Conservation (phyloP, 2,888 invertebrate genomes). For the Craniophora ligustri region DNA sequence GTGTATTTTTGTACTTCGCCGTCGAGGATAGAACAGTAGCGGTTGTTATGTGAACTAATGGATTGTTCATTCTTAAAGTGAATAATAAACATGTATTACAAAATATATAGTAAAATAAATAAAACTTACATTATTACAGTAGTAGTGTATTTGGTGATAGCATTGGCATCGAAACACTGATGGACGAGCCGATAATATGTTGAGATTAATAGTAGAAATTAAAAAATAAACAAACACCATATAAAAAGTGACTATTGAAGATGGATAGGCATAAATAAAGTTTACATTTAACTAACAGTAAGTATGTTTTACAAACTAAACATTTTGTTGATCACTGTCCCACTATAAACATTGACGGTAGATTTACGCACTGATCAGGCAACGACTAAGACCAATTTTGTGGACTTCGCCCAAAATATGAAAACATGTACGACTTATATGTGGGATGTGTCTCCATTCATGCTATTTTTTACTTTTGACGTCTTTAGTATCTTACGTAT, state of each 20-base stretch:
- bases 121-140: constrained; percentile 29
- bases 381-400: constrained; percentile 22
- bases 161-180: constrained; percentile 5
- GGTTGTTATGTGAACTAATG: not conserved
- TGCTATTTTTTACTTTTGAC: constrained; percentile 14
- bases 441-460: constrained; percentile 41
- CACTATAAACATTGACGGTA: not conserved
- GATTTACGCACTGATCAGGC: constrained; percentile 14
- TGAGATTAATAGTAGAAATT: too few species aligned
- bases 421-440: constrained; percentile 31
- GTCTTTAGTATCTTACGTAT: constrained; percentile 6
- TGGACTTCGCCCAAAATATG: constrained; percentile 14
- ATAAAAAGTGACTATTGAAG: too few species aligned
- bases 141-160: too few species aligned
- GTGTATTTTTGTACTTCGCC: constrained; percentile 13
- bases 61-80: constrained; percentile 7
- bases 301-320: constrained; percentile 1
- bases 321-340: constrained; percentile 35
- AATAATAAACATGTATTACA: not conserved
- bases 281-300: too few species aligned
- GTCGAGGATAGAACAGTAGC: constrained; percentile 1
- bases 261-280: too few species aligned
- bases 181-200: not conserved
- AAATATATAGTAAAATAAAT: not conserved
- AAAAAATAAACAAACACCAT: too few species aligned